Evolutionary conservation across 2,888 invertebrate species (phyloP), one percentile per base, ranked within the genome.

Genomic region (Idaea dimidiata): DNA sequence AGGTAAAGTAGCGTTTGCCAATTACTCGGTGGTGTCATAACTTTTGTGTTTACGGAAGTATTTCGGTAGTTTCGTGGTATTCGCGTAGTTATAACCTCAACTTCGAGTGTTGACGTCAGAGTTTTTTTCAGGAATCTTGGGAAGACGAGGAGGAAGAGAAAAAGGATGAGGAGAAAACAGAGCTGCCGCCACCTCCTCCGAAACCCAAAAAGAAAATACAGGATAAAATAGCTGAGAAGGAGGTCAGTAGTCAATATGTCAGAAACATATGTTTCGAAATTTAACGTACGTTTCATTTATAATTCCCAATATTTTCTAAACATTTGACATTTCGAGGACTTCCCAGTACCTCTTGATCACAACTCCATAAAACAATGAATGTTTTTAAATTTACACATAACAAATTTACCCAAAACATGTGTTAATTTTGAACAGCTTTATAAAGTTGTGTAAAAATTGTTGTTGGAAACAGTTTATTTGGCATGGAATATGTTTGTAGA

Each of bases 81-180:
- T 71, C 75, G 17, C 72, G 60, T 61, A 66, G 66, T 78, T 78
- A 79, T 92, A 91, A 91, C 91, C 91, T 91, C 84, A 86, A 72
- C 77, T 66, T 82, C 82, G 68, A 82, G 90, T 90, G 91, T 89
- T 91, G 89, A 88, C 83, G 84, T 88, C 81, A 80, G 72, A 62
- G 75, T 78, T 65, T 76, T 75, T 87, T 86, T 73, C 87, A 98
- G 98, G 98, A 98, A 81, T 97, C 96, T 86, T 98, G 98, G 98
- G 98, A 98, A 84, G 97, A 97, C 89, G 97, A 96, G 57, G 96
- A 97, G 80, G 97, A 97, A 77, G 96, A 96, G 77, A 96, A 96
- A 80, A 96, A 95, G 79, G 95, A 95, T 76, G 95, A 96, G 71
- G 95, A 95, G 78, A 94, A 93, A 78, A 94, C 94, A 67, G 93